Evolutionary conservation across 2,888 invertebrate species (phyloP).

Genomic region (Tenthredo amoena): DNA sequence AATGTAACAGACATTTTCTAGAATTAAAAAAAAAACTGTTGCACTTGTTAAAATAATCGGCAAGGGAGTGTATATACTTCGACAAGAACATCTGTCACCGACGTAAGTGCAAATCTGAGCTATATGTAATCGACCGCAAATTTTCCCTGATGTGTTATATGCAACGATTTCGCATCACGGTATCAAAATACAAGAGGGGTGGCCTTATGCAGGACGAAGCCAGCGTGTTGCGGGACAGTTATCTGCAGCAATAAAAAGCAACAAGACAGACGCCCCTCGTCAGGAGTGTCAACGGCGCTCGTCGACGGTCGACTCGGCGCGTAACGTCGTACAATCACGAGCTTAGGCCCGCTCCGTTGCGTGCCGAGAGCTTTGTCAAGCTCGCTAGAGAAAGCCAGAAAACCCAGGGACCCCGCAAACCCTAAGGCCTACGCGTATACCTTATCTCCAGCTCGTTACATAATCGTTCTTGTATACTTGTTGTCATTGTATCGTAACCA

Average conservation of each 20-base stretch:
- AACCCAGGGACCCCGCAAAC: constrained; percentile 23
- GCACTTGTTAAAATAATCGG: neutral
- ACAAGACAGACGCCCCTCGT: constrained; percentile 52
- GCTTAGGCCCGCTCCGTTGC: constrained; percentile 51
- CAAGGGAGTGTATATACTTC: neutral
- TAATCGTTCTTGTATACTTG: constrained; percentile 65
- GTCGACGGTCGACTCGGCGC: constrained; percentile 44
- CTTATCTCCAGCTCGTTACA: constrained; percentile 70
- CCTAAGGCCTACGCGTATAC: constrained; percentile 44
- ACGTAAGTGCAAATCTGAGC: neutral
- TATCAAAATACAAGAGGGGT: constrained; percentile 24
- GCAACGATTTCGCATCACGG: constrained; percentile 38
- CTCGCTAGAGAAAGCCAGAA: constrained; percentile 8
- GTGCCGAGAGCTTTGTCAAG: constrained; percentile 44
- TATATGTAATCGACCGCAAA: constrained; percentile 17
- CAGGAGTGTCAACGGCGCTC: constrained; percentile 50
- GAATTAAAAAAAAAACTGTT: neutral
- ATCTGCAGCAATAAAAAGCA: constrained; percentile 46
- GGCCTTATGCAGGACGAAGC: neutral
- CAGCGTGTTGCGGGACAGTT: constrained; percentile 49
- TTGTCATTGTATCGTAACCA: constrained; percentile 66
- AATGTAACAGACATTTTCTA: neutral
- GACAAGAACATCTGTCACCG: neutral
- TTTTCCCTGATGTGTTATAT: constrained; percentile 9
- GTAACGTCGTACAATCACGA: constrained; percentile 52